These are phyloP conservation scores for Megaceryle alcyon DNA, from an alignment of 2,797 vertebrate species.

Conservation along the genomic window DNA sequence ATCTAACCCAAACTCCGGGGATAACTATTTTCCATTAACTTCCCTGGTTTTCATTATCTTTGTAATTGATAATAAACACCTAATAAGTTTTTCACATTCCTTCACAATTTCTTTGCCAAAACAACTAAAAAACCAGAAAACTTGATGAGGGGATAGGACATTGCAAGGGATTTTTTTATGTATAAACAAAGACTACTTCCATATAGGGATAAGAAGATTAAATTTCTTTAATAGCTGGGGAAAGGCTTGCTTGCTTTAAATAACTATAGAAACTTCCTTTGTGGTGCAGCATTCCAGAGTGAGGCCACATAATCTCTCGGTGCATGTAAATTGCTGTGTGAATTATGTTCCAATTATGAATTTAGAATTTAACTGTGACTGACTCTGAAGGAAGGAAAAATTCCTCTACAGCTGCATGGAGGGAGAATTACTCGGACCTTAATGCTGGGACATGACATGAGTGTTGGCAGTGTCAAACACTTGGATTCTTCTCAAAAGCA, in stretches of 20 bases:
- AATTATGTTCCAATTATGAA: constrained; percentile 68
- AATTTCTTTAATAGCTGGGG: constrained; percentile 65
- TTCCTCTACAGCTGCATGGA: too few species aligned
- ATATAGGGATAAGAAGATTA: constrained; percentile 71
- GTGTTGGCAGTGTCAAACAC: neutral
- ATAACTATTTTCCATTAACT: neutral
- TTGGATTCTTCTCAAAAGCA: neutral
- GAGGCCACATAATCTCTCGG: constrained; percentile 64
- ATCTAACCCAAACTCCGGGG: neutral
- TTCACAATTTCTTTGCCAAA: constrained; percentile 15
- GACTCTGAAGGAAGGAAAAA: neutral
- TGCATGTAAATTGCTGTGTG: constrained; percentile 58
- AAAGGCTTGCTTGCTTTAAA: constrained; percentile 65
- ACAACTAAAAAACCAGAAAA: neutral
- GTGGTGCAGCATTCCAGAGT: constrained; percentile 60
- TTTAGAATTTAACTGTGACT: constrained; percentile 52
- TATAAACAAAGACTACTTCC: constrained; percentile 55
- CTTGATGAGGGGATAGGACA: neutral
- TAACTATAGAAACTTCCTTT: constrained; percentile 66
- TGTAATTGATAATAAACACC: constrained; percentile 29
- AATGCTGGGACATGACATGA: neutral
- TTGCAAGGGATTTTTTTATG: neutral
- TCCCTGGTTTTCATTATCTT: constrained; percentile 10
- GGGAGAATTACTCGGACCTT: neutral
- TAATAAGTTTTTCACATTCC: constrained; percentile 29